Evolutionary conservation across 2,113 vertebrate species (phyloP), one percentile per base, ranked within the genome.

Genomic region (Todiramphus chloris): DNA sequence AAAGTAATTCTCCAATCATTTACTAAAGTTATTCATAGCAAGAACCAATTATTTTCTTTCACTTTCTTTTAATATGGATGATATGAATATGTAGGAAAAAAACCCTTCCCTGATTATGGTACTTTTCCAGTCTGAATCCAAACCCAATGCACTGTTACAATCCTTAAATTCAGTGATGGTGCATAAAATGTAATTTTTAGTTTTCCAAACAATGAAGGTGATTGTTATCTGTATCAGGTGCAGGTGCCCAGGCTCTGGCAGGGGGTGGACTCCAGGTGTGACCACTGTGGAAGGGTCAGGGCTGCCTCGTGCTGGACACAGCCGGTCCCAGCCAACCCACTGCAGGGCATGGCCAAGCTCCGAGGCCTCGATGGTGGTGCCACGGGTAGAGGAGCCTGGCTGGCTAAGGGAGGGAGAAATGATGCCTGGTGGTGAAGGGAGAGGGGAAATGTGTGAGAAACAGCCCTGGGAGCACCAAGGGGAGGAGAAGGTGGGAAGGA

Each of bases 171-270:
- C 24, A 46, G 21, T 56, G n/a, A 68, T 60, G 5, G 25, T 31
- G 48, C 4, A 35, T 53, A 25, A 21, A 53, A 62, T 51, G 11
- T 4, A 79, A 30, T 60, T 75, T 62, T 67, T 16, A 33, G 1
- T 48, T 69, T 75, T 66, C 27, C 7, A 55, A 25, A 37, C 7
- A 74, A 10, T 19, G 33, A 53, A 73, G 30, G 16, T 39, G 11
- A 31, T 58, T 16, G 3, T 53, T 53, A 46, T 18, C 41, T 73
- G 24, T 46, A 46, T 43, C 0, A 1, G 27, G 10, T 5, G 6
- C 7, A 5, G 46, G n/a, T 35, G 13, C 58, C 20, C 35, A 5
- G 48, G 39, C 0, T 0, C 46, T 50, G 68, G 3, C 10, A 43
- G 43, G 39, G 53, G 35, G 50, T 35, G 27, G 43, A 16, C 41